A percentile compares a stretch with the other conserved stretches of the same genome.
These are phyloP conservation scores for Forficula auricularia DNA, from an alignment of 1,140 invertebrate species.

Conservation along the genomic window DNA sequence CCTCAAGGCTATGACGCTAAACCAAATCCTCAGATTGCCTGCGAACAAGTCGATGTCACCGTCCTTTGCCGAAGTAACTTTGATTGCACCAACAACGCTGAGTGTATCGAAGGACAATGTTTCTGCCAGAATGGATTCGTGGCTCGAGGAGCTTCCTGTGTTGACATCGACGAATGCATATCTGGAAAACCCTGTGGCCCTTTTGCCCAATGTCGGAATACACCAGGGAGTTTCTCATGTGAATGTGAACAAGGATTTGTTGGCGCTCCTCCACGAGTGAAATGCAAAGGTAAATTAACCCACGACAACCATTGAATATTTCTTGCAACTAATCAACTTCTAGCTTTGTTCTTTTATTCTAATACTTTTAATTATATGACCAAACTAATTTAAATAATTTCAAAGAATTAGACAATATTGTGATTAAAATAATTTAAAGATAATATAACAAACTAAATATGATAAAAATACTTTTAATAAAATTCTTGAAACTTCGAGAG, in stretches of 20 bases:
- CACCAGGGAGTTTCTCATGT: slow-evolving; percentile 66
- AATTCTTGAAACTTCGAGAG: too few relatives aligned
- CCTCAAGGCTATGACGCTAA: slow-evolving; percentile 73
- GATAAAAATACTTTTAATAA: too few relatives aligned
- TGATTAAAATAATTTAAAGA: too few relatives aligned
- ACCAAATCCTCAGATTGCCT: slow-evolving; percentile 62
- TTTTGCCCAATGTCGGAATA: slow-evolving; percentile 66
- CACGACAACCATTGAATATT: not conserved
- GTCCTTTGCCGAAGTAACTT: slow-evolving; percentile 74
- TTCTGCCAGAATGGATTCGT: slow-evolving; percentile 79
- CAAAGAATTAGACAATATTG: too few relatives aligned
- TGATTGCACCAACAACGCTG: slow-evolving; percentile 80
- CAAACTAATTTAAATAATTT: slow-evolving; percentile 1
- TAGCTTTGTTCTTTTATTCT: not conserved
- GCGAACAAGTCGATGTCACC: slow-evolving; percentile 73
- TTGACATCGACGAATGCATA: slow-evolving; percentile 67
- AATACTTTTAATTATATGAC: not conserved
- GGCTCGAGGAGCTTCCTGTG: slow-evolving; percentile 54
- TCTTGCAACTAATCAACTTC: not conserved
- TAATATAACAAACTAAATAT: too few relatives aligned
- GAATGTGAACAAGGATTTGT: slow-evolving; percentile 73
- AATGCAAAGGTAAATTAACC: slow-evolving; percentile 55
- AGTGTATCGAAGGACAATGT: slow-evolving; percentile 74
- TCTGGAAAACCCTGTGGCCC: slow-evolving; percentile 55
- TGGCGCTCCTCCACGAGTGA: slow-evolving; percentile 56